Percentiles rank a stretch among this genome's conserved stretches.
Conservation (phyloP, 1,140 invertebrate species). For the Penaeus indicus region DNA sequence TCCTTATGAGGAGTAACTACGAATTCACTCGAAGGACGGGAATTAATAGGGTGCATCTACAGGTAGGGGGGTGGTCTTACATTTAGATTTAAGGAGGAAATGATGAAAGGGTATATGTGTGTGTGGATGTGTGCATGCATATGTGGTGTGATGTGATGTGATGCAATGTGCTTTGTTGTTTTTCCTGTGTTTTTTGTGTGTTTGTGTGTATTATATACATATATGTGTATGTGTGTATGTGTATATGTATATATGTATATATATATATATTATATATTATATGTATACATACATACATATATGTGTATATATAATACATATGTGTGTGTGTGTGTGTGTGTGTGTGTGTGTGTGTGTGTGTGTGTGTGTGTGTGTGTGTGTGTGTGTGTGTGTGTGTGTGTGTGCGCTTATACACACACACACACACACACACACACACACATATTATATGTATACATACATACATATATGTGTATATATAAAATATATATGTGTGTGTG, state of each 20-base stretch:
- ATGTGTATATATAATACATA: background rate
- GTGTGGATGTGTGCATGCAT: background rate
- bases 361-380: too few species aligned
- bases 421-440: too few species aligned
- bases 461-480: background rate
- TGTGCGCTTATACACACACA: too few species aligned
- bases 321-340: constrained; percentile 17
- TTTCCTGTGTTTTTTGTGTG: background rate
- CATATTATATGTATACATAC: too few species aligned
- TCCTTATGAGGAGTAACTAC: constrained; percentile 94
- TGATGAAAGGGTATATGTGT: background rate
- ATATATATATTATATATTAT: constrained; percentile 22
- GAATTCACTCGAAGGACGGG: constrained; percentile 87
- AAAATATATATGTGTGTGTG: constrained; percentile 1
- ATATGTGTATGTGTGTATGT: background rate
- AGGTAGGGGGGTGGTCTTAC: constrained; percentile 72
- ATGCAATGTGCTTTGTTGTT: background rate
- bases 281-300: constrained; percentile 17
- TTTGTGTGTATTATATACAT: background rate
- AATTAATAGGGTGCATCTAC: constrained; percentile 87
- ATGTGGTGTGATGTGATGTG: too few species aligned
- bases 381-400: too few species aligned
- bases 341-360: background rate
- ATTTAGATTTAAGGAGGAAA: too few species aligned
- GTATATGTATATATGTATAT: background rate